phyloP scores from a whole-genome alignment of 2,797 vertebrate genomes.

The Macropus fuliginosus region DNA sequence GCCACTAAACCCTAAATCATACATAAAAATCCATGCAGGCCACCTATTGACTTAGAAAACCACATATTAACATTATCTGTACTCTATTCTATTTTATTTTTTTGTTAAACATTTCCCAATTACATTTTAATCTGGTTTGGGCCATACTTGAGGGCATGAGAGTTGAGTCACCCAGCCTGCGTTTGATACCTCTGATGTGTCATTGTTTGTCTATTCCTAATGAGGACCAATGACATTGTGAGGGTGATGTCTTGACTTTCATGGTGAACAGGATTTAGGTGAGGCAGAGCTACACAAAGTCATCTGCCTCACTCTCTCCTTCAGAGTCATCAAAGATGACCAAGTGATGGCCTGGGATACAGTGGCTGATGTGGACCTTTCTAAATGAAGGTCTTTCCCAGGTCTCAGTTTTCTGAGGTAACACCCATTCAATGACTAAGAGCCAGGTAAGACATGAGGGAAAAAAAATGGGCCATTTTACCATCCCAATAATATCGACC shows the following conservation, averaged over 20 bases:
- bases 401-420: not conserved
- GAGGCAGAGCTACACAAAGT: not conserved
- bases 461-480: not conserved
- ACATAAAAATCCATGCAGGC: not conserved
- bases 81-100: not conserved
- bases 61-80: not conserved
- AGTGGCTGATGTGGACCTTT: not conserved
- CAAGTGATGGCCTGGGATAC: not conserved
- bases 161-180: not conserved
- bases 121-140: not conserved
- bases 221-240: not conserved
- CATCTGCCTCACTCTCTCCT: not conserved
- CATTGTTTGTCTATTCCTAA: not conserved
- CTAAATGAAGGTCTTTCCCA: not conserved
- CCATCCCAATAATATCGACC: not conserved
- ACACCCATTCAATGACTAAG: not conserved
- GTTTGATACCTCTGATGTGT: not conserved
- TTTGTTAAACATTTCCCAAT: not conserved
- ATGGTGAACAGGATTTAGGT: not conserved
- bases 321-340: not conserved
- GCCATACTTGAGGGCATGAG: not conserved
- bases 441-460: not conserved
- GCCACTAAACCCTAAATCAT: not conserved
- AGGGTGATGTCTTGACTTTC: not conserved
- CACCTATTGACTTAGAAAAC: not conserved